These are phyloP conservation scores for Lepetodrilus schrolli DNA, from an alignment of 2,888 invertebrate genomes.

Conservation along the genomic window DNA sequence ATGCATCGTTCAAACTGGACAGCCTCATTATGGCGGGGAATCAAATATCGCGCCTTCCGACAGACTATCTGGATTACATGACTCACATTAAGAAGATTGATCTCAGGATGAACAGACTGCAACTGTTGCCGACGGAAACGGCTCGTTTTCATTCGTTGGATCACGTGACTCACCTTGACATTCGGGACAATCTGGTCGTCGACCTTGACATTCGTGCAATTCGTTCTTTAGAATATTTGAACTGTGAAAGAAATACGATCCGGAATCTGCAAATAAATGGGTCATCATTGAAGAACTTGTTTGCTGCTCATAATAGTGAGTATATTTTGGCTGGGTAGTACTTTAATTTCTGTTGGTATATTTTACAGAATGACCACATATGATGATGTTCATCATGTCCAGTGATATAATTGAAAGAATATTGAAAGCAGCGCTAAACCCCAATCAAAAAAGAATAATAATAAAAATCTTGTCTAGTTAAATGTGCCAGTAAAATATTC, in stretches of 20 bases:
- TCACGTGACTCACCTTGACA: constrained; percentile 75
- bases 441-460: too few relatives aligned
- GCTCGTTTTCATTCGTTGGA: constrained; percentile 71
- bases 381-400: neutral
- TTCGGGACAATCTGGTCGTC: constrained; percentile 74
- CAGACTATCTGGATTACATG: constrained; percentile 70
- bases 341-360: neutral
- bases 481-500: neutral
- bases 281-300: constrained; percentile 73
- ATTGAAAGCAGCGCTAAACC: too few relatives aligned
- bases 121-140: constrained; percentile 69
- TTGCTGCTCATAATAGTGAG: constrained; percentile 75
- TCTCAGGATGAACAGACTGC: constrained; percentile 72
- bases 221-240: constrained; percentile 73
- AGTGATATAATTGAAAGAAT: too few relatives aligned
- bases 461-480: neutral
- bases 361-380: neutral
- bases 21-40: constrained; percentile 75
- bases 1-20: constrained; percentile 66
- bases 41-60: constrained; percentile 69
- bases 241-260: constrained; percentile 75
- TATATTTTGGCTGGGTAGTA: neutral
- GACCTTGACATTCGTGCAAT: constrained; percentile 75
- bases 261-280: constrained; percentile 75
- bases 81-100: constrained; percentile 73